A percentile compares a stretch with the other conserved stretches of the same genome.
phyloP scores from a whole-genome alignment of 2,888 invertebrate genomes.

The Euzophera pinguis region DNA sequence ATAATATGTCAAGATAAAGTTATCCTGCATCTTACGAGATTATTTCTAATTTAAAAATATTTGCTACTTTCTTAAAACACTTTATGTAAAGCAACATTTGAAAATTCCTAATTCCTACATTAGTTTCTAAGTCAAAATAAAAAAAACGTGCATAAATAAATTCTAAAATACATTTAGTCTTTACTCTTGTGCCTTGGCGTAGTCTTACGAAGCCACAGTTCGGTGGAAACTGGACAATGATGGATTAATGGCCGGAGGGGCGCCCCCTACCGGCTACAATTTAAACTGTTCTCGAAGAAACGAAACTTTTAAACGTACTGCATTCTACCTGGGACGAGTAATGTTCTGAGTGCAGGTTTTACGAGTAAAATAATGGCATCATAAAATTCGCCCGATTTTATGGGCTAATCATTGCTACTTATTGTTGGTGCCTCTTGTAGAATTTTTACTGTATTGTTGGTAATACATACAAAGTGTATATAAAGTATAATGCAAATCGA shows the following conservation, averaged over 20 bases:
- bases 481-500: too few species aligned
- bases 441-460: conserved; percentile 3
- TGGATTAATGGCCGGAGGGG: conserved; percentile 51
- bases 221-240: conserved; percentile 45
- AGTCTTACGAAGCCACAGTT: conserved; percentile 25
- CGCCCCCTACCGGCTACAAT: conserved; percentile 34
- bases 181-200: conserved; percentile 18
- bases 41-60: too few species aligned
- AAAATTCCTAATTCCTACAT: too few species aligned
- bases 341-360: conserved; percentile 10
- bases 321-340: conserved; percentile 20
- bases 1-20: too few species aligned
- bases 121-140: too few species aligned
- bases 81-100: too few species aligned
- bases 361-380: conserved; percentile 18
- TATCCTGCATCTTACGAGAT: too few species aligned
- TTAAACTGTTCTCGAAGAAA: conserved; percentile 40
- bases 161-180: not conserved
- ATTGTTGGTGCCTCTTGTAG: not conserved
- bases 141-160: too few species aligned
- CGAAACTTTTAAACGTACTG: conserved; percentile 42
- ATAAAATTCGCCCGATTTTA: conserved; percentile 10
- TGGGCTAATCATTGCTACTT: conserved; percentile 7
- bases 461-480: not conserved
- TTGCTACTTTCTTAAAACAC: too few species aligned